A percentile compares a stretch with the other conserved stretches of the same genome.
Evolutionary conservation across 2,797 vertebrate species (phyloP).

Genomic region (Dryobates pubescens): DNA sequence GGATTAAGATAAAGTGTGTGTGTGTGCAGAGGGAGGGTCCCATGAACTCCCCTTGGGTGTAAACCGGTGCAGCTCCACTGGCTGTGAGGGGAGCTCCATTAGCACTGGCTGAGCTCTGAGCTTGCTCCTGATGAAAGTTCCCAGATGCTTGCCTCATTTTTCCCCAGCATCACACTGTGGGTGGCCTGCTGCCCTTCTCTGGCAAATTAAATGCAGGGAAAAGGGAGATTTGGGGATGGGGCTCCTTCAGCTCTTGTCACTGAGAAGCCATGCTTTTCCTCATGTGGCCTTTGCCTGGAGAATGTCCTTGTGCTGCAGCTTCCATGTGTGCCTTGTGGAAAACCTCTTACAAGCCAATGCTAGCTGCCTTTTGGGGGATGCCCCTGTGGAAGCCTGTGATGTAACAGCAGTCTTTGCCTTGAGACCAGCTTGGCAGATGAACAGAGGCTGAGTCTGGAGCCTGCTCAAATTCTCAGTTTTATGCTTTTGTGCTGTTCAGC

Average conservation of each 20-base stretch:
- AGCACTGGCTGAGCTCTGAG: not conserved
- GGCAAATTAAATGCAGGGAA: not conserved
- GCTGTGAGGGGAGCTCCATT: not conserved
- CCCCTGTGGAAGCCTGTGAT: not conserved
- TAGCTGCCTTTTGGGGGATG: not conserved
- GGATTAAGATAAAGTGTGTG: slow-evolving; percentile 27
- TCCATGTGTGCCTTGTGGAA: not conserved
- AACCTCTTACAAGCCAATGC: not conserved
- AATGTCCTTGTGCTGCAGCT: not conserved
- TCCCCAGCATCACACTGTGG: not conserved
- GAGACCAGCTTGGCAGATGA: not conserved
- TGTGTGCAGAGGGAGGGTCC: not conserved
- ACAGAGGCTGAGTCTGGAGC: not conserved
- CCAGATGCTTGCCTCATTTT: slow-evolving; percentile 19
- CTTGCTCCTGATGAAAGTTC: not conserved
- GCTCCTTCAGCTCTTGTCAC: not conserved
- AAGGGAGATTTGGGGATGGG: not conserved
- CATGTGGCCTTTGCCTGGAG: not conserved
- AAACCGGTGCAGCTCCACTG: not conserved
- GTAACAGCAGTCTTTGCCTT: not conserved
- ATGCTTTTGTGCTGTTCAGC: not conserved
- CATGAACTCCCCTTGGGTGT: not conserved
- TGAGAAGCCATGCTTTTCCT: not conserved
- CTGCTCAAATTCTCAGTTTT: not conserved
- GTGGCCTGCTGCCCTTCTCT: slow-evolving; percentile 10